Evolutionary conservation across 2,113 vertebrate species (phyloP), one percentile per base, ranked within the genome.

Genomic region (Dinomys branickii): DNA sequence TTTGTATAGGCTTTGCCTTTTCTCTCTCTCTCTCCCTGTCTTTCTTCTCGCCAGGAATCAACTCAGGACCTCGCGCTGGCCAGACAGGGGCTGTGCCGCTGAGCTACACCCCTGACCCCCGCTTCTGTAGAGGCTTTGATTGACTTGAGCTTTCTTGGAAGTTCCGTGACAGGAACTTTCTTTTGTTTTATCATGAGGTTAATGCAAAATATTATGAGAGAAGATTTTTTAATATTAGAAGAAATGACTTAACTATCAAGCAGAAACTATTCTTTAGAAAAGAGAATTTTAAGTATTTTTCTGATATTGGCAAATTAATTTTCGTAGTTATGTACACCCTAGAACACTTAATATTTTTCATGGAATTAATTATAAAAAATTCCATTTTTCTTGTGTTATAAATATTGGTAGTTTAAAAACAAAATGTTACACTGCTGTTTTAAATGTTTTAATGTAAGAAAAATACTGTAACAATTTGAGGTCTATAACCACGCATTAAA

Each of bases 321-420:
- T 85, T 22, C 92, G 95, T 63, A 92, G 93, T 91, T 94, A 90
- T 81, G 41, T 59, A 94, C 1, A 87, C 26, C 17, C 77, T 85
- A 75, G 41, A 90, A 96, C 61, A 93, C 65, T 94, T 77, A 94
- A 73, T 50, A 96, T 95, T 85, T 91, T 94, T 83, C 88, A 85
- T 87, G 86, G 86, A 67, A 97, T 89, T 97, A 88, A 95, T 90
- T 80, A 81, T 4, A 91, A 93, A 98, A 97, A 13, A 90, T 92
- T 61, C 44, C 75, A 92, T 91, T 91, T 50, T 91, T 87, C 61
- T 94, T 83, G 47, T 26, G 41, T 73, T 91, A 82, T 90, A 95
- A 94, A 90, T 95, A 95, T 87, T 95, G 56, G 56, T 80, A 81
- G 63, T 89, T 95, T 82, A 14, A 41, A 97, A 92, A 92, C 63